Conservation (phyloP, 2,113 vertebrate species). For the Odontophorus gujanensis region DNA sequence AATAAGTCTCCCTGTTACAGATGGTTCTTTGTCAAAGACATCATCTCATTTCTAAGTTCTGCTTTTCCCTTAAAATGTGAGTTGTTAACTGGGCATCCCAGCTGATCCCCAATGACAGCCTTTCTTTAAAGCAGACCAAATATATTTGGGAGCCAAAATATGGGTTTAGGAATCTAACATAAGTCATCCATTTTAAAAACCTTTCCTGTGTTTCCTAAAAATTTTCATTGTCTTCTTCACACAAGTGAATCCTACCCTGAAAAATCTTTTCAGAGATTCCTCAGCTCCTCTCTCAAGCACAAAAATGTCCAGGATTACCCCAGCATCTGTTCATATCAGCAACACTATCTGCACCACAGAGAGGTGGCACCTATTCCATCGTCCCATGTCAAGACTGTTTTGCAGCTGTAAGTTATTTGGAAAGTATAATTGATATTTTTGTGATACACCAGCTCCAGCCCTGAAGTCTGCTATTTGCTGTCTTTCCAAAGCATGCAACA, state of each 20-base stretch:
- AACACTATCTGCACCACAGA: not conserved
- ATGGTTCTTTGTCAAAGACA: not conserved
- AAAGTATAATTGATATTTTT: conserved; percentile 44
- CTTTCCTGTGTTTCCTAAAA: not conserved
- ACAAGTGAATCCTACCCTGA: not conserved
- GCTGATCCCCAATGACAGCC: not conserved
- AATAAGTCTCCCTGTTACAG: not conserved
- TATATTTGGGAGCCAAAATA: not conserved
- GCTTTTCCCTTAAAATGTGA: not conserved
- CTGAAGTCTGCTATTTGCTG: conserved; percentile 32
- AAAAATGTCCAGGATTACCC: not conserved
- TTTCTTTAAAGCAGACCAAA: not conserved
- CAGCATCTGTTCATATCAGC: not conserved
- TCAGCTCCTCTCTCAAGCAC: not conserved
- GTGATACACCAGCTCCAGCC: conserved; percentile 32
- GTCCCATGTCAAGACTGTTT: not conserved
- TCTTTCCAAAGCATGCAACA: conserved; percentile 42
- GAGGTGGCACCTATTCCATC: not conserved
- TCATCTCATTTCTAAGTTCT: not conserved
- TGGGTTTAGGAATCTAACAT: not conserved
- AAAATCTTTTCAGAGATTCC: not conserved
- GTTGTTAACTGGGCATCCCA: not conserved
- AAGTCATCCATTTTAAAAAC: not conserved
- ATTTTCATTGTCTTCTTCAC: not conserved
- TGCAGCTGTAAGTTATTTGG: conserved; percentile 20